Evolutionary conservation across 2,888 invertebrate species (phyloP).

Genomic region (Lobophora halterata): DNA sequence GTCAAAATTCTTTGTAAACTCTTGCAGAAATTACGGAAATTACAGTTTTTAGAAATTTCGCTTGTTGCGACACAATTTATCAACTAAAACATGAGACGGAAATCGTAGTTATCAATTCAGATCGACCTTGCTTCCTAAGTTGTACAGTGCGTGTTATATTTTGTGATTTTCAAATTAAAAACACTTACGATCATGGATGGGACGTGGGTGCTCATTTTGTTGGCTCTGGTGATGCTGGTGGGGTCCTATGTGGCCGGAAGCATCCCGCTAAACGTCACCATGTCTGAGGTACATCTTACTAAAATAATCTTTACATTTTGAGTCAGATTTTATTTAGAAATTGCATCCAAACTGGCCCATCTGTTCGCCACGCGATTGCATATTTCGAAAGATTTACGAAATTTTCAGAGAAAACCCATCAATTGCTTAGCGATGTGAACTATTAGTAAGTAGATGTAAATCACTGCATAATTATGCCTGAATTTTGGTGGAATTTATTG

Average conservation of each 20-base stretch:
- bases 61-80: constrained; percentile 11
- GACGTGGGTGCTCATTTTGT: constrained; percentile 88
- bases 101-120: constrained; percentile 10
- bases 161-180: constrained; percentile 17
- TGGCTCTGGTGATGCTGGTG: constrained; percentile 95
- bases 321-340: not conserved
- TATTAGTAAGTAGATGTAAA: no score
- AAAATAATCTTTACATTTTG: not conserved
- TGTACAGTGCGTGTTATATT: constrained; percentile 12
- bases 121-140: not conserved
- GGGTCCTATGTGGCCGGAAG: constrained; percentile 98
- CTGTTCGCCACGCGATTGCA: constrained; percentile 14
- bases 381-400: constrained; percentile 21
- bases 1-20: no score
- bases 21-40: no score
- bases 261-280: constrained; percentile 94
- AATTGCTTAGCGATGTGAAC: no score
- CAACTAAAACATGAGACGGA: constrained; percentile 19
- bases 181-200: constrained; percentile 85
- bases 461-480: no score
- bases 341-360: constrained; percentile 9
- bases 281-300: constrained; percentile 90
- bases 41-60: constrained; percentile 8
- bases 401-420: no score
- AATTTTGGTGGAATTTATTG: no score